Conservation (phyloP, 2,797 vertebrate species). For the Labroides dimidiatus region DNA sequence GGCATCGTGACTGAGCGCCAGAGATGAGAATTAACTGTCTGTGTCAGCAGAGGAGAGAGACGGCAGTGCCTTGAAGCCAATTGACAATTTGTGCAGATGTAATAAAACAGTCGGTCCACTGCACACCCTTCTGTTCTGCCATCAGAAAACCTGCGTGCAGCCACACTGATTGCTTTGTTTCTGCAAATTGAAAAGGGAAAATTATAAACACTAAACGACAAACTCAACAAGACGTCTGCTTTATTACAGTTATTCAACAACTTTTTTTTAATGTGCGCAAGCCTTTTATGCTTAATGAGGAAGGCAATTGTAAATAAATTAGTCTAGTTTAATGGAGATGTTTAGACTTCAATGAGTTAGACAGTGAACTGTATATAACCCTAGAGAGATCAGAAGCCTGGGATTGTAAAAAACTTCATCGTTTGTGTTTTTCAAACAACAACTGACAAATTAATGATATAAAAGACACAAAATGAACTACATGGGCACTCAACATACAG, state of each 20-base stretch:
- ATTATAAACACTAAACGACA: constrained; percentile 4
- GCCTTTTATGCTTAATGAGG: background rate
- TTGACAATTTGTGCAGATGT: constrained; percentile 59
- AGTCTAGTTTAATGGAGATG: constrained; percentile 4
- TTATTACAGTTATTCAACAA: constrained; percentile 7
- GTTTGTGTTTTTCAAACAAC: too few relatives aligned
- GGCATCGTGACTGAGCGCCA: constrained; percentile 63
- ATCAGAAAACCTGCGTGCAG: constrained; percentile 31
- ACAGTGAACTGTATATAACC: constrained; percentile 17
- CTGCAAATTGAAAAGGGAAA: constrained; percentile 21
- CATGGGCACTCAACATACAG: background rate
- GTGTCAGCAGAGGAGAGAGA: constrained; percentile 45
- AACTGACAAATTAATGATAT: background rate
- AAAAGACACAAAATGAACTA: background rate
- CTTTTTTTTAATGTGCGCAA: constrained; percentile 4
- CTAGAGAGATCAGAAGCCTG: constrained; percentile 4
- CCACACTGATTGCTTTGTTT: constrained; percentile 31
- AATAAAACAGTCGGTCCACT: constrained; percentile 47
- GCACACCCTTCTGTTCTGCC: constrained; percentile 18
- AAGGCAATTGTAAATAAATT: constrained; percentile 26
- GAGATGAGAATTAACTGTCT: constrained; percentile 70
- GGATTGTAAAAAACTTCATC: background rate
- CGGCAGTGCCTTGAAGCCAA: constrained; percentile 50
- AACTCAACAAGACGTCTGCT: background rate
- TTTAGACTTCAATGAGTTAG: constrained; percentile 18